Conservation (phyloP, 2,888 invertebrate species). For the Chrysolina americana region DNA sequence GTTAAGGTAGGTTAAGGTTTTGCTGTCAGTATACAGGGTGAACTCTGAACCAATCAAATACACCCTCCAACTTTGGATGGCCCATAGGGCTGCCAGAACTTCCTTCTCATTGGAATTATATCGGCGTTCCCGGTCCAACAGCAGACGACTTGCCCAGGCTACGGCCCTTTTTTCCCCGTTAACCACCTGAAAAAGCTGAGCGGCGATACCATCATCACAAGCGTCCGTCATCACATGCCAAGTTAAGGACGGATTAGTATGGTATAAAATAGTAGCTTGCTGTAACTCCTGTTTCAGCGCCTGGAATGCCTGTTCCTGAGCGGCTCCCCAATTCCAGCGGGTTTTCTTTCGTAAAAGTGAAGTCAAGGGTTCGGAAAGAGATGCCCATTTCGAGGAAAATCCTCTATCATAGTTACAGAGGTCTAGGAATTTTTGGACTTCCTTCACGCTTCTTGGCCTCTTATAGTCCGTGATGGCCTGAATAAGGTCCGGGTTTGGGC, state of each 20-base stretch:
- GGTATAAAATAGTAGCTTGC: conserved; percentile 17
- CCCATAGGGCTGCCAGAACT: conserved; percentile 12
- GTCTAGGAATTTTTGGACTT: neutral
- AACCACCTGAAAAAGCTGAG: neutral
- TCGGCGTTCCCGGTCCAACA: neutral
- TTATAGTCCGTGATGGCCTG: neutral
- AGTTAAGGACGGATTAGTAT: conserved; percentile 12
- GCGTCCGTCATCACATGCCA: conserved; percentile 11
- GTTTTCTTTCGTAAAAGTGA: too few relatives aligned
- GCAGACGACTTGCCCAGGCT: conserved; percentile 14
- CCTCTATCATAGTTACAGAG: neutral
- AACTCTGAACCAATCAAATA: conserved; percentile 10
- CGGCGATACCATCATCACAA: neutral
- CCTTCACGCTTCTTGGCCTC: neutral
- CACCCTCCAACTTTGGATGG: neutral
- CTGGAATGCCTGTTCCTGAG: conserved; percentile 24
- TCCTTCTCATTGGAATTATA: conserved; percentile 22
- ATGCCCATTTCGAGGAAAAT: too few relatives aligned
- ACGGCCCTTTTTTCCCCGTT: neutral
- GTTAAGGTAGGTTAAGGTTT: conserved; percentile 6
- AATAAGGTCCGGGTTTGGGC: neutral
- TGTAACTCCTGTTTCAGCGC: conserved; percentile 18
- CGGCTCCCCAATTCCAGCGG: conserved; percentile 13
- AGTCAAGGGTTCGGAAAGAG: too few relatives aligned
- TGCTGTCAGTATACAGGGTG: conserved; percentile 18